A percentile compares a stretch with the other conserved stretches of the same genome.
These are phyloP conservation scores for Zelleria hepariella DNA, from an alignment of 2,888 invertebrate genomes.

Conservation along the genomic window DNA sequence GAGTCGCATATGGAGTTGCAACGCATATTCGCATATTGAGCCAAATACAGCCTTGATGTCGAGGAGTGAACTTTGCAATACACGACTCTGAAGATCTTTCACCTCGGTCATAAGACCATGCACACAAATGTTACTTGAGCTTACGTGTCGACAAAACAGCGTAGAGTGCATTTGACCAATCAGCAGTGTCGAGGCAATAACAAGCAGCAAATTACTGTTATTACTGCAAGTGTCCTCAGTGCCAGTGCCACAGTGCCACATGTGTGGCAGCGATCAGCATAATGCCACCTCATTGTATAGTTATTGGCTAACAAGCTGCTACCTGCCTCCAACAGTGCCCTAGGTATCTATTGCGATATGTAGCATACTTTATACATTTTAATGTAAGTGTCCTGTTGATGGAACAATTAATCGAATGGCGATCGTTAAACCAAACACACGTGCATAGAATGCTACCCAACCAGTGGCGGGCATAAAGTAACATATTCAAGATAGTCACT, in stretches of 20 bases:
- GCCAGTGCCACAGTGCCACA: constrained; percentile 4
- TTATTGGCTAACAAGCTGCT: background rate
- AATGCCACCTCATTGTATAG: constrained; percentile 2
- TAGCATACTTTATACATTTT: background rate
- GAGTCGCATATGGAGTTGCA: too few relatives aligned
- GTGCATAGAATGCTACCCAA: background rate
- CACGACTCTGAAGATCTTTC: background rate
- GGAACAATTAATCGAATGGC: too few relatives aligned
- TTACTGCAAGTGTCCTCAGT: constrained; percentile 19
- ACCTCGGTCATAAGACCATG: background rate
- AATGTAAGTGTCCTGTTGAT: background rate
- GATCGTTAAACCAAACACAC: background rate
- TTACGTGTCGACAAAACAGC: constrained; percentile 7
- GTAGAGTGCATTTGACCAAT: constrained; percentile 16
- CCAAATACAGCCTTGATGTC: too few relatives aligned
- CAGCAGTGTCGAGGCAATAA: constrained; percentile 24
- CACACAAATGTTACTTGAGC: background rate
- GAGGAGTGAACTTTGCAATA: background rate
- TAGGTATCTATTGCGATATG: background rate
- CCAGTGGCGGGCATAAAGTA: background rate
- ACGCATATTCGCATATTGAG: too few relatives aligned
- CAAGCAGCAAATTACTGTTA: constrained; percentile 32
- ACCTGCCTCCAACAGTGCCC: too few relatives aligned
- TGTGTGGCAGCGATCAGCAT: constrained; percentile 19
- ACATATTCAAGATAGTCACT: background rate